A percentile compares a stretch with the other conserved stretches of the same genome.
These are phyloP conservation scores for Ceuthmochares aereus DNA, from an alignment of 2,113 vertebrate genomes.

Conservation along the genomic window DNA sequence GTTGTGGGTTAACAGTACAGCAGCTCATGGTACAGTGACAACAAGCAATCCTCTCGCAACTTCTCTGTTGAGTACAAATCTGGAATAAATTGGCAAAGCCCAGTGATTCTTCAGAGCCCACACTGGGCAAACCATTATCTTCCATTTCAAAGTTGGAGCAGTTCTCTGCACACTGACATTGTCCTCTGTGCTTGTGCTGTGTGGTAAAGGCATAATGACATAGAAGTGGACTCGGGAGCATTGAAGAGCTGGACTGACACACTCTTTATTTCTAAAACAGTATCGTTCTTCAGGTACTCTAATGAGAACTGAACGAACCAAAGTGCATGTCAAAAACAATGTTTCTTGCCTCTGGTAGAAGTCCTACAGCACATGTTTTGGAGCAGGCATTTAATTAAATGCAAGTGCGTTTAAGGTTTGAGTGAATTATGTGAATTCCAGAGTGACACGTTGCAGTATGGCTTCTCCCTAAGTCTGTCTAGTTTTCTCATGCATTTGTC, in stretches of 20 bases:
- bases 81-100: background rate
- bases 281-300: accelerated
- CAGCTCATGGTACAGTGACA: background rate
- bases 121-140: background rate
- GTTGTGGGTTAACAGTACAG: background rate
- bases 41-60: background rate
- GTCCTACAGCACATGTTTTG: background rate
- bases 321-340: background rate
- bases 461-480: background rate
- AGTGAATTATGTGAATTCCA: background rate
- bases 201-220: background rate
- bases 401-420: background rate
- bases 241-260: background rate
- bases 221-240: background rate
- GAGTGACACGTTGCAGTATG: background rate
- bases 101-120: background rate
- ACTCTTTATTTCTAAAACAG: background rate
- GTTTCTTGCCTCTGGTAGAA: background rate
- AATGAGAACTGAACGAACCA: background rate
- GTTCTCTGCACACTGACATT: background rate
- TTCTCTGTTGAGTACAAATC: background rate
- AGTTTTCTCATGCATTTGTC: background rate
- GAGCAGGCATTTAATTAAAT: background rate
- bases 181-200: background rate
- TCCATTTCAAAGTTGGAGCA: background rate